Conservation (phyloP, 37 sponge, comb jelly and placozoan genomes). For the Tethya wilhelma region DNA sequence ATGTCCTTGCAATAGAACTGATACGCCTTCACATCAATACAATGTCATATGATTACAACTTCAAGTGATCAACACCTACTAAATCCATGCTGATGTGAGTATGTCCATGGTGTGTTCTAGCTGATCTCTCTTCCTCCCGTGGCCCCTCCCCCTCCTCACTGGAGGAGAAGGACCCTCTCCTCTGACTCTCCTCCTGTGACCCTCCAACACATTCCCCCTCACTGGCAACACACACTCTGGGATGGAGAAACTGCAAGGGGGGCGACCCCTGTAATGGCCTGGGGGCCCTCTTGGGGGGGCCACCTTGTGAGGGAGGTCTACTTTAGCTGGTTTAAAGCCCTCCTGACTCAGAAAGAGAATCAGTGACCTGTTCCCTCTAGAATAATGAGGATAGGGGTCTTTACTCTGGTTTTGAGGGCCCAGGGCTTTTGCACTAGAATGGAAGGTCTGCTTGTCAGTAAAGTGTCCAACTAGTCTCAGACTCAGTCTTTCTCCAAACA, state of each 20-base stretch:
- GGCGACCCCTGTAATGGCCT: constrained; percentile 1
- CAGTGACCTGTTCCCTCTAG: not conserved
- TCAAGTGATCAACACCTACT: too few relatives aligned
- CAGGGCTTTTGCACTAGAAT: not conserved
- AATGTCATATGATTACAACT: too few relatives aligned
- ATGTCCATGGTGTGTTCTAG: too few relatives aligned
- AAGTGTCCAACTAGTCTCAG: constrained; percentile 3
- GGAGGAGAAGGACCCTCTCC: not conserved
- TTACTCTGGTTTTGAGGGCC: too few relatives aligned
- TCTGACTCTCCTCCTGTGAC: not conserved
- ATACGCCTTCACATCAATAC: too few relatives aligned
- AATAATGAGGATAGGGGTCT: not conserved
- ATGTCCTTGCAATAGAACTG: too few relatives aligned
- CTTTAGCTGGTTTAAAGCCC: constrained; percentile 21
- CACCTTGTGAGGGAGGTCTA: constrained; percentile 15
- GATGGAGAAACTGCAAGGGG: constrained; percentile 16
- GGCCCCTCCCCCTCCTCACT: not conserved
- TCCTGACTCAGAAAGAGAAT: constrained; percentile 27
- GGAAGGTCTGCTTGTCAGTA: not conserved
- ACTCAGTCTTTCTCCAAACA: constrained; percentile 65
- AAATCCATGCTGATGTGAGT: too few relatives aligned
- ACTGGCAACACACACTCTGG: constrained; percentile 17
- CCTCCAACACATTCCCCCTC: constrained; percentile 25
- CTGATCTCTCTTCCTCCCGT: too few relatives aligned
- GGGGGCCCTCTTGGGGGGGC: constrained; percentile 1